Percentiles rank a stretch among this genome's conserved stretches.
Conservation (phyloP, 2,113 vertebrate species). For the Dipodomys stephensi region DNA sequence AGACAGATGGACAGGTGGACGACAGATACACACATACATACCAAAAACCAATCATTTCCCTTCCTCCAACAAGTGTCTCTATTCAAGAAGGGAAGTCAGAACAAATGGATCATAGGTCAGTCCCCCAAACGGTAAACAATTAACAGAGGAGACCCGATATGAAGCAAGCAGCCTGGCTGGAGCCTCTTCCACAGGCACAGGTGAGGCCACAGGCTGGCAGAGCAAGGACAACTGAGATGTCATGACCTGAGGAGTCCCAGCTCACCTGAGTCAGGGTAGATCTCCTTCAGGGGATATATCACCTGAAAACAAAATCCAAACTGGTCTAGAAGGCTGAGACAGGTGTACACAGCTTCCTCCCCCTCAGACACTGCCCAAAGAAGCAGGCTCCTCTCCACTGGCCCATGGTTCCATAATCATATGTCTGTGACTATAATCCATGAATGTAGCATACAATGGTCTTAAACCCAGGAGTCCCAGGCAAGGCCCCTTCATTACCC, state of each 20-base stretch:
- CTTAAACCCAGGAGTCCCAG: not conserved
- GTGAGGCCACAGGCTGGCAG: not conserved
- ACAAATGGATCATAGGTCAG: not conserved
- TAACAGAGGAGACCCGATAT: too few species aligned
- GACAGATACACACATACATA: too few species aligned
- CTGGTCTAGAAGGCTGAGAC: not conserved
- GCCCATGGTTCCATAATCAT: too few species aligned
- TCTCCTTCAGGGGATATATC: slow-evolving; percentile 96
- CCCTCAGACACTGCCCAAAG: not conserved
- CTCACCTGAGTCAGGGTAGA: slow-evolving; percentile 95
- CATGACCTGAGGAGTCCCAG: not conserved
- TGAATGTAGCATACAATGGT: not conserved
- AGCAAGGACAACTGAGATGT: not conserved
- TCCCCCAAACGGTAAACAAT: not conserved
- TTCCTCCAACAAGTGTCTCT: not conserved
- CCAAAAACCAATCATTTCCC: not conserved
- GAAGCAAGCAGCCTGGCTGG: not conserved
- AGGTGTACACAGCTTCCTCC: not conserved
- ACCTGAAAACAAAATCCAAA: slow-evolving; percentile 87
- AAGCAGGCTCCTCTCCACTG: not conserved
- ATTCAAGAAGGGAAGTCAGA: not conserved
- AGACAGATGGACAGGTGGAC: too few species aligned
- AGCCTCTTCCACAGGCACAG: not conserved
- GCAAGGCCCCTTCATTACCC: not conserved
- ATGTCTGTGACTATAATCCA: too few species aligned